These are phyloP conservation scores for Meloidogyne floridensis DNA, from an alignment of 1,140 invertebrate species.

Conservation along the genomic window DNA sequence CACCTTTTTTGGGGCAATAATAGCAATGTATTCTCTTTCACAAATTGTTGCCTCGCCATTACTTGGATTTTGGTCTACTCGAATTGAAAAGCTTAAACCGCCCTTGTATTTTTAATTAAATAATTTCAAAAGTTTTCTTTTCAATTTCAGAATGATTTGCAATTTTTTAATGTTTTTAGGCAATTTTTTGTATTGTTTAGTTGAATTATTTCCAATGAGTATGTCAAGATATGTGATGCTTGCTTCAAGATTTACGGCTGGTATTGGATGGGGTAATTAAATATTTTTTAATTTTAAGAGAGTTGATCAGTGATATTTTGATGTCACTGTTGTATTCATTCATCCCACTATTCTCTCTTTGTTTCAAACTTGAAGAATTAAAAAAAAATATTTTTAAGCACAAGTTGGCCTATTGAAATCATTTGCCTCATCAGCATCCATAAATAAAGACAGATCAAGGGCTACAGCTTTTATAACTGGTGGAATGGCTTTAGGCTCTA, in stretches of 20 bases:
- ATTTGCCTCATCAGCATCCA: constrained; percentile 34
- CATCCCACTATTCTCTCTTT: too few relatives aligned
- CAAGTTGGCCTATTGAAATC: constrained; percentile 37
- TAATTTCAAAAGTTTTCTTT: neutral
- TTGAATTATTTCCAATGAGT: constrained; percentile 29
- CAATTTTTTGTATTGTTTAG: constrained; percentile 34
- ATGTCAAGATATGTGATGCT: constrained; percentile 36
- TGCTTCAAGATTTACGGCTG: constrained; percentile 41
- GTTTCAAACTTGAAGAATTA: neutral
- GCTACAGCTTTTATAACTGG: constrained; percentile 65
- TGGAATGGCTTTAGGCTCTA: constrained; percentile 67
- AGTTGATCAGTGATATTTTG: too few relatives aligned
- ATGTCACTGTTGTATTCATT: too few relatives aligned
- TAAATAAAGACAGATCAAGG: constrained; percentile 37
- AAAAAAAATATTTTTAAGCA: constrained; percentile 22
- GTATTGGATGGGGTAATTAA: constrained; percentile 37
- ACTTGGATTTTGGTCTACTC: constrained; percentile 37
- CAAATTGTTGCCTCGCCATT: constrained; percentile 38
- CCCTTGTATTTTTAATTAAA: constrained; percentile 17
- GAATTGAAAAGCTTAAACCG: constrained; percentile 27
- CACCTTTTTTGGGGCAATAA: constrained; percentile 33
- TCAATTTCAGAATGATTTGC: constrained; percentile 30
- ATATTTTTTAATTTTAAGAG: too few relatives aligned
- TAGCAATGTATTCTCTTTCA: constrained; percentile 34
- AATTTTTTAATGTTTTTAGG: constrained; percentile 39